Percentiles rank a stretch among this genome's conserved stretches.
phyloP scores from a whole-genome alignment of 2,113 vertebrate genomes.

The Mionectes macconnelli region DNA sequence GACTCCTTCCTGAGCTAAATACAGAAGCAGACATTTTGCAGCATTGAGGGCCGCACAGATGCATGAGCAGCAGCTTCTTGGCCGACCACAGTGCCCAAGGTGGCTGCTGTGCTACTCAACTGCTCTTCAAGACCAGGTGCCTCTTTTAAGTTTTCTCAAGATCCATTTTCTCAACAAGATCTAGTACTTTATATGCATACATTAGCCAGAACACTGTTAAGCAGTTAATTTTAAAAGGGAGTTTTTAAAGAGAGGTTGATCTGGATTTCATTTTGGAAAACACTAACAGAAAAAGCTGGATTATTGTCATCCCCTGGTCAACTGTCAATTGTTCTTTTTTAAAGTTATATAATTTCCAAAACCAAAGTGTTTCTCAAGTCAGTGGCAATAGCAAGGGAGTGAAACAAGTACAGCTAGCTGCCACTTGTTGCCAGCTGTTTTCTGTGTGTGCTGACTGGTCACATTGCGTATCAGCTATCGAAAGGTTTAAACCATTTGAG shows the following conservation, averaged over 20 bases:
- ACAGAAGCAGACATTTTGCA: not conserved
- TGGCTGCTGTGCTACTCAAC: rapidly evolving
- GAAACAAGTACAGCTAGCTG: not conserved
- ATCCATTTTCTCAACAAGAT: not conserved
- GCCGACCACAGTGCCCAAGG: rapidly evolving
- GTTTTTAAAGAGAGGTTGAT: not conserved
- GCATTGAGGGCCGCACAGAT: not conserved
- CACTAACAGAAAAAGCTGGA: not conserved
- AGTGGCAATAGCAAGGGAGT: not conserved
- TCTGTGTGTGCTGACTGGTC: not conserved
- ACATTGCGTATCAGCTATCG: not conserved
- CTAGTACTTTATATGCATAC: rapidly evolving
- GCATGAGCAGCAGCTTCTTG: rapidly evolving
- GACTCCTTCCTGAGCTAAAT: not conserved
- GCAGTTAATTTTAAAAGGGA: not conserved
- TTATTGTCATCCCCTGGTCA: not conserved
- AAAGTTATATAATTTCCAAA: slow-evolving; percentile 18
- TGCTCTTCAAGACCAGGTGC: not conserved
- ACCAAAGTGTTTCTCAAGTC: not conserved
- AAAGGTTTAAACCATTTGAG: not conserved
- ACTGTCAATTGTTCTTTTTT: slow-evolving; percentile 5
- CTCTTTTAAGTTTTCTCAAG: not conserved
- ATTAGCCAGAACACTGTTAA: not conserved
- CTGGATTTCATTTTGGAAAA: not conserved
- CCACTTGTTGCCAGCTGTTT: not conserved